Conservation (phyloP, 2,888 invertebrate species). For the Acronicta psi region DNA sequence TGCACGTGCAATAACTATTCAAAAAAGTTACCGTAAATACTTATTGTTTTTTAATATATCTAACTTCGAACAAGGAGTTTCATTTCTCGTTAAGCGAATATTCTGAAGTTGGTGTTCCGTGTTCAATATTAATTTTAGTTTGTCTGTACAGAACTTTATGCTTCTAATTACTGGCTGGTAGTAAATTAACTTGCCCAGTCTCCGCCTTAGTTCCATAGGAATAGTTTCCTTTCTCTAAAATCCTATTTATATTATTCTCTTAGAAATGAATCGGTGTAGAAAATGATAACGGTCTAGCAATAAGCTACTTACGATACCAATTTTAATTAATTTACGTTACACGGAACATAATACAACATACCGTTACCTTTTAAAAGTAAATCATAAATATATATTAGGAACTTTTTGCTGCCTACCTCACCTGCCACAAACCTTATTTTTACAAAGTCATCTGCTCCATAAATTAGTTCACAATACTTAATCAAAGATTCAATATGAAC, state of each 20-base stretch:
- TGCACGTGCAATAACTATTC: constrained; percentile 35
- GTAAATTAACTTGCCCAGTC: constrained; percentile 17
- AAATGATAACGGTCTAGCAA: neutral
- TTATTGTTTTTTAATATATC: constrained; percentile 31
- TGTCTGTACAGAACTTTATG: constrained; percentile 3
- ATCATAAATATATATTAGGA: constrained; percentile 47
- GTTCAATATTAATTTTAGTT: constrained; percentile 4
- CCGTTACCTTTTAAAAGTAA: constrained; percentile 33
- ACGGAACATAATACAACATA: constrained; percentile 7
- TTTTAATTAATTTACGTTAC: constrained; percentile 22
- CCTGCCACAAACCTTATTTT: constrained; percentile 44
- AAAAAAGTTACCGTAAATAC: constrained; percentile 33
- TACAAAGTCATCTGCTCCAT: constrained; percentile 62
- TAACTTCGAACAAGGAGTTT: constrained; percentile 1
- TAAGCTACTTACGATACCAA: constrained; percentile 3
- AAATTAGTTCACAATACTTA: constrained; percentile 70
- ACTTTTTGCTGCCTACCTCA: constrained; percentile 40
- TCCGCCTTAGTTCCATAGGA: neutral
- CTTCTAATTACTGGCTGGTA: constrained; percentile 18
- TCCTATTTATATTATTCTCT: constrained; percentile 16
- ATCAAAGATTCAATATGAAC: constrained; percentile 68
- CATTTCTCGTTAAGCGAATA: constrained; percentile 4
- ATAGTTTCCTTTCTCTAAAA: constrained; percentile 13
- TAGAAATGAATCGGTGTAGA: constrained; percentile 4
- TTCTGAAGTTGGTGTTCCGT: constrained; percentile 12